A percentile compares a stretch with the other conserved stretches of the same genome.
These are phyloP conservation scores for Sebastes taczanowskii DNA, from an alignment of 2,797 vertebrate genomes.

Conservation along the genomic window DNA sequence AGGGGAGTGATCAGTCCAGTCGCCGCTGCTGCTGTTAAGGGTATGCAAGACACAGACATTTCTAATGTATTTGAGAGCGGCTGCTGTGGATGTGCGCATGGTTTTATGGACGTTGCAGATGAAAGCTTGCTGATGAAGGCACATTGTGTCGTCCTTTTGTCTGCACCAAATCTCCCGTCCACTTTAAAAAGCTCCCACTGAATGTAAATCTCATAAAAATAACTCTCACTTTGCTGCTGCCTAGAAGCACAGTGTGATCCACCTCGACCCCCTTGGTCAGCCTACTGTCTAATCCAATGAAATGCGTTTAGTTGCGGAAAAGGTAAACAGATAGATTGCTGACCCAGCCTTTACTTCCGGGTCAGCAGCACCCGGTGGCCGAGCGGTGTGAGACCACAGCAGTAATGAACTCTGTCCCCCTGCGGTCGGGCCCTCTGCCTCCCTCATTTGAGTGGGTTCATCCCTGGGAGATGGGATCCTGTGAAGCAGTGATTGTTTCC, in stretches of 20 bases:
- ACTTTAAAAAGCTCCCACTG: background rate
- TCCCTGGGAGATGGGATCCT: conserved; percentile 92
- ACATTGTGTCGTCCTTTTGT: background rate
- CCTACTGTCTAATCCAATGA: conserved; percentile 64
- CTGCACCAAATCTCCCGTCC: background rate
- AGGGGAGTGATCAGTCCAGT: conserved; percentile 49
- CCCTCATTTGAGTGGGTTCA: conserved; percentile 87
- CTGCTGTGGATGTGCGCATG: background rate
- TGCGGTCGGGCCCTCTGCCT: conserved; percentile 77
- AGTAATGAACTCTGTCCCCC: conserved; percentile 85
- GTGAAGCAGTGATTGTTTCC: conserved; percentile 93
- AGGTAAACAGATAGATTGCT: conserved; percentile 77
- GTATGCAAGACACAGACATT: conserved; percentile 24
- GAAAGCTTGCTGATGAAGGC: background rate
- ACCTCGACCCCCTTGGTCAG: conserved; percentile 33
- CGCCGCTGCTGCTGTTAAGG: conserved; percentile 35
- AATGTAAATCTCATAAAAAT: background rate
- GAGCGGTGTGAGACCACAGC: conserved; percentile 58
- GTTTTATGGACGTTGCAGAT: background rate
- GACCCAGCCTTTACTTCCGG: conserved; percentile 80
- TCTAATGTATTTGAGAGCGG: background rate
- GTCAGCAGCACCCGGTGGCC: conserved; percentile 67
- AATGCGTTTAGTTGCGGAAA: conserved; percentile 64
- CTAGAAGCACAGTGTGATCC: conserved; percentile 11
- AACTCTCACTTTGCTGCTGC: background rate